These are phyloP conservation scores for Spilarctia lutea DNA, from an alignment of 2,888 invertebrate genomes.

Conservation along the genomic window DNA sequence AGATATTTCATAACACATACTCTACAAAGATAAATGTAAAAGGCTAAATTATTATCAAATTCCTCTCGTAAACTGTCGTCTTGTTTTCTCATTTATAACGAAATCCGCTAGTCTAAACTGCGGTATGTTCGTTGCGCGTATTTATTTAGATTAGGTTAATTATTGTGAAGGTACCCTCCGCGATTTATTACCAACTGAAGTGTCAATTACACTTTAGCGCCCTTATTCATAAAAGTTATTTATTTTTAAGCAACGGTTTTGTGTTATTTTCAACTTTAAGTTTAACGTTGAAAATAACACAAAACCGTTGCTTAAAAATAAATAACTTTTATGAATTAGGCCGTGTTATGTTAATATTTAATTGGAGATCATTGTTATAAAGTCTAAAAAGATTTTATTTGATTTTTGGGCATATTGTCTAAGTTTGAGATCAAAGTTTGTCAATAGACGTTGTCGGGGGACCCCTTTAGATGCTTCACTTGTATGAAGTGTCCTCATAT, in stretches of 20 bases:
- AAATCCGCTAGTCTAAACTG: conserved; percentile 37
- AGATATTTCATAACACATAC: not conserved
- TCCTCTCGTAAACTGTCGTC: conserved; percentile 33
- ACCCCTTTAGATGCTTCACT: conserved; percentile 22
- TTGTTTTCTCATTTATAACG: conserved; percentile 50
- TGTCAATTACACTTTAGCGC: conserved; percentile 45
- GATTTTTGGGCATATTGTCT: conserved; percentile 24
- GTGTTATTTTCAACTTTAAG: no score
- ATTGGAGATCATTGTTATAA: conserved; percentile 30
- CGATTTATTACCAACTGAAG: conserved; percentile 45
- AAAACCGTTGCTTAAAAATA: no score
- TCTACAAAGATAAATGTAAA: conserved; percentile 10
- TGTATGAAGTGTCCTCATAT: conserved; percentile 15
- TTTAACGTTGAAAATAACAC: no score
- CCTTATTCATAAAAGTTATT: no score
- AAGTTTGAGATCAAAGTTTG: conserved; percentile 17
- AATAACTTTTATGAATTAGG: no score
- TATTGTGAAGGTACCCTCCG: conserved; percentile 56
- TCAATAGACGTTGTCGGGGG: conserved; percentile 14
- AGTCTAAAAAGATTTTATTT: conserved; percentile 17
- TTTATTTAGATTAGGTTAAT: conserved; percentile 57
- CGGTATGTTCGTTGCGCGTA: conserved; percentile 45
- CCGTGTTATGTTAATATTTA: conserved; percentile 28
- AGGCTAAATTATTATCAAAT: conserved; percentile 30
- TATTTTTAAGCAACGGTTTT: no score